Percentiles rank a stretch among this genome's conserved stretches.
These are phyloP conservation scores for Orthonychiurus folsomi DNA, from an alignment of 2,888 invertebrate species.

Conservation along the genomic window DNA sequence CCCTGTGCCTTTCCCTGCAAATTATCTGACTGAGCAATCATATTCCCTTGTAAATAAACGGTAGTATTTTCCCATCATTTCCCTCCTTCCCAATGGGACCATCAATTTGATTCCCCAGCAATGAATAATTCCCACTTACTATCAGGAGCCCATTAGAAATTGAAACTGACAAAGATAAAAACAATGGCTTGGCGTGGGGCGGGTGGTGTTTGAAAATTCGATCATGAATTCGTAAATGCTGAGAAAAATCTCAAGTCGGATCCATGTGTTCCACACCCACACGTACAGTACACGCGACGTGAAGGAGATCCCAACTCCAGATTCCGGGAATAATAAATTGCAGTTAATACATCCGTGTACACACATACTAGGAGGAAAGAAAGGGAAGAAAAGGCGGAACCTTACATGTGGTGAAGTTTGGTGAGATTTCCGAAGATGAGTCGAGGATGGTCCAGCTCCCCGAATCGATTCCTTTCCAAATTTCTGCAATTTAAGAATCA, in stretches of 20 bases:
- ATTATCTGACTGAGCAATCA: background rate
- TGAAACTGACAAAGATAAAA: background rate
- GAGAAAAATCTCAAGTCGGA: no score
- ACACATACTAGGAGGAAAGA: constrained; percentile 4
- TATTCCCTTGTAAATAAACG: no score
- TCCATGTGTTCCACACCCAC: no score
- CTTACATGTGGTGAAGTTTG: constrained; percentile 37
- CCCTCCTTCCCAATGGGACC: background rate
- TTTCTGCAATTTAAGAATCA: constrained; percentile 23
- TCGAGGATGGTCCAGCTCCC: constrained; percentile 31
- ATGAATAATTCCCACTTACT: background rate
- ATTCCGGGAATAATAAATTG: constrained; percentile 8
- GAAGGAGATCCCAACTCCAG: constrained; percentile 1
- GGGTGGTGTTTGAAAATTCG: background rate
- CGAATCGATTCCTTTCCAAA: constrained; percentile 36
- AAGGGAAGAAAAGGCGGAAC: constrained; percentile 12
- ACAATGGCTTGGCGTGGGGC: no score
- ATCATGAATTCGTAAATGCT: background rate
- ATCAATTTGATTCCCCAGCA: background rate
- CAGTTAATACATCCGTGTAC: background rate
- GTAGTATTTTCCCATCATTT: background rate
- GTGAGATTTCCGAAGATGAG: constrained; percentile 36
- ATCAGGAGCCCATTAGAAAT: background rate
- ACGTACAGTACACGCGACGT: no score
- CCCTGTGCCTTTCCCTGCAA: no score